Evolutionary conservation across 1,140 invertebrate genomes (phyloP).

Genomic region (Drosophila tropicalis): DNA sequence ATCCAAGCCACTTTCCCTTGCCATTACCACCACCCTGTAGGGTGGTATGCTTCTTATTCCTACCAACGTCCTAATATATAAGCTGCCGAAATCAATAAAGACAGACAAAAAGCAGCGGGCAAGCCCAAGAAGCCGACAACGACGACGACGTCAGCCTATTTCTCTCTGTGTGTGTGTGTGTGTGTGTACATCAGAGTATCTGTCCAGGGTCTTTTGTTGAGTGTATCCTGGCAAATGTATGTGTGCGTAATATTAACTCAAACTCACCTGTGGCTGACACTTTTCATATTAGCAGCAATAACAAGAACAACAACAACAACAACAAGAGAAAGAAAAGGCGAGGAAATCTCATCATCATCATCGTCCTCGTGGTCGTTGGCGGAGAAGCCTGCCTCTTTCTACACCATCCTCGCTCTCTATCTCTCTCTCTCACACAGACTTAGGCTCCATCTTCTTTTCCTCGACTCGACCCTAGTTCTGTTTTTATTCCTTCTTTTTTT

Average conservation of each 20-base stretch:
- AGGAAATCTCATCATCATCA: conserved; percentile 52
- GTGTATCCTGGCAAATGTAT: conserved; percentile 37
- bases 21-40: neutral
- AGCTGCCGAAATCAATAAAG: conserved; percentile 74
- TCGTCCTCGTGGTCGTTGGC: neutral
- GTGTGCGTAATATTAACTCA: conserved; percentile 60
- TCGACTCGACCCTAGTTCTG: conserved; percentile 8
- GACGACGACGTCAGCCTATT: conserved; percentile 21
- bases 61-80: conserved; percentile 29
- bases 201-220: conserved; percentile 41
- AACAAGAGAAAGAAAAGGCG: conserved; percentile 45
- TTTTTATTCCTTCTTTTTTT: conserved; percentile 27
- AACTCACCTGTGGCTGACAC: conserved; percentile 76
- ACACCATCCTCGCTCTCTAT: neutral
- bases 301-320: conserved; percentile 26
- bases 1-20: conserved; percentile 3
- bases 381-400: neutral
- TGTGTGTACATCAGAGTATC: conserved; percentile 34
- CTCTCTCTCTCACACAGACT: neutral
- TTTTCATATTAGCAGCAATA: conserved; percentile 60
- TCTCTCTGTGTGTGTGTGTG: conserved; percentile 3
- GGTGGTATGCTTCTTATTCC: neutral
- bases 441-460: too few species aligned
- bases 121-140: conserved; percentile 29
- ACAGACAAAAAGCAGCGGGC: conserved; percentile 65